These are phyloP conservation scores for Eristalis intricaria DNA, from an alignment of 2,888 invertebrate genomes.

Conservation along the genomic window DNA sequence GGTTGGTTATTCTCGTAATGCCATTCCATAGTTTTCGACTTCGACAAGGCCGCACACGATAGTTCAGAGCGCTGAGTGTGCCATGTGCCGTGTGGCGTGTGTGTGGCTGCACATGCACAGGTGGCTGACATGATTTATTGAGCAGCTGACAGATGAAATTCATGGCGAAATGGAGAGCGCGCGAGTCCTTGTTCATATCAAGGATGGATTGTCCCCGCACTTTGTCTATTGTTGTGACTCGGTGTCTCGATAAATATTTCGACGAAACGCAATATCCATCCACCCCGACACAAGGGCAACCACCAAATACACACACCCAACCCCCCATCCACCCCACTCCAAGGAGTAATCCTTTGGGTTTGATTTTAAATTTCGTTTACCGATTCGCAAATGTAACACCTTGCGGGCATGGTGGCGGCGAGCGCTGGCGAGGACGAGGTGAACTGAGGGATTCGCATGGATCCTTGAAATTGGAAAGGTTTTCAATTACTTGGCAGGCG, in stretches of 20 bases:
- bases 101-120: conserved; percentile 41
- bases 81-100: no score
- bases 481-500: conserved; percentile 55
- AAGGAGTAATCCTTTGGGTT: conserved; percentile 19
- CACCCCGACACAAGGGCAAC: neutral
- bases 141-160: conserved; percentile 60
- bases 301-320: neutral
- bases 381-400: conserved; percentile 39
- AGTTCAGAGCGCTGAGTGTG: neutral
- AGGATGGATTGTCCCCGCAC: conserved; percentile 1
- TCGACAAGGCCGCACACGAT: neutral
- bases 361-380: conserved; percentile 34
- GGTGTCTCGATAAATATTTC: neutral
- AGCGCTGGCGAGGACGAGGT: neutral
- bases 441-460: conserved; percentile 4
- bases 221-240: conserved; percentile 45
- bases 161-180: conserved; percentile 32
- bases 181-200: conserved; percentile 2
- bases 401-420: conserved; percentile 33
- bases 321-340: neutral
- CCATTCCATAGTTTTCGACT: conserved; percentile 14
- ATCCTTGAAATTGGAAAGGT: conserved; percentile 36
- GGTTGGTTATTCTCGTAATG: conserved; percentile 24
- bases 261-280: conserved; percentile 9
- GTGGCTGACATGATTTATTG: conserved; percentile 59